phyloP scores from a whole-genome alignment of 1,140 invertebrate genomes.

The Aphaenogaster ashmeadi region DNA sequence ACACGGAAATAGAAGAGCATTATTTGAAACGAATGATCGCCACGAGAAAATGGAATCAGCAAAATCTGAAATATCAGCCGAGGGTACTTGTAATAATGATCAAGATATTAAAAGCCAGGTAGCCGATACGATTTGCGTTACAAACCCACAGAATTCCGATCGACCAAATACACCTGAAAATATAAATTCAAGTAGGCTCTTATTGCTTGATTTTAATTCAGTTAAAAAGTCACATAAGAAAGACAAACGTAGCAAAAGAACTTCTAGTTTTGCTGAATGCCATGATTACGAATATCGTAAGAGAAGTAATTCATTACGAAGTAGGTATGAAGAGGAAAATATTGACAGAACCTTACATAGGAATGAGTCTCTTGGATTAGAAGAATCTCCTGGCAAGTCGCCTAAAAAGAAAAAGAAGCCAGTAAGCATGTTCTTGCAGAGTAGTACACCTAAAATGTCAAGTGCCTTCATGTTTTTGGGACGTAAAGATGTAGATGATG shows the following conservation, averaged over 20 bases:
- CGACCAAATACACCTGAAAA: slow-evolving; percentile 82
- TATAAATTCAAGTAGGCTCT: slow-evolving; percentile 81
- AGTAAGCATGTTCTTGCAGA: background rate
- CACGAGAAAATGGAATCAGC: slow-evolving; percentile 12
- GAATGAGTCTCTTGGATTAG: background rate
- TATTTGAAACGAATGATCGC: slow-evolving; percentile 69
- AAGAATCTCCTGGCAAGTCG: slow-evolving; percentile 17
- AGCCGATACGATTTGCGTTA: background rate
- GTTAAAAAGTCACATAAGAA: slow-evolving; percentile 84
- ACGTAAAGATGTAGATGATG: slow-evolving; percentile 67
- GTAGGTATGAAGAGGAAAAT: background rate
- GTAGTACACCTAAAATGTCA: background rate
- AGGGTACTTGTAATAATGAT: background rate
- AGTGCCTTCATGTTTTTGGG: slow-evolving; percentile 23
- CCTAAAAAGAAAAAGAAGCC: slow-evolving; percentile 79
- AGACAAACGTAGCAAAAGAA: slow-evolving; percentile 80
- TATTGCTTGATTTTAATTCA: slow-evolving; percentile 81
- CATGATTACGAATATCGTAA: slow-evolving; percentile 64
- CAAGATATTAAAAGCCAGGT: background rate
- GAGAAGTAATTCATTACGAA: background rate
- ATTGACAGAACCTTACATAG: background rate
- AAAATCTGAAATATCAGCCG: background rate
- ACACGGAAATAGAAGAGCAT: slow-evolving; percentile 77
- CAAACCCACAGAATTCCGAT: slow-evolving; percentile 11
- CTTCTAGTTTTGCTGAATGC: slow-evolving; percentile 74